Percentiles rank a stretch among this genome's conserved stretches.
These are phyloP conservation scores for Etheostoma cragini DNA, from an alignment of 2,113 vertebrate genomes.

Conservation along the genomic window DNA sequence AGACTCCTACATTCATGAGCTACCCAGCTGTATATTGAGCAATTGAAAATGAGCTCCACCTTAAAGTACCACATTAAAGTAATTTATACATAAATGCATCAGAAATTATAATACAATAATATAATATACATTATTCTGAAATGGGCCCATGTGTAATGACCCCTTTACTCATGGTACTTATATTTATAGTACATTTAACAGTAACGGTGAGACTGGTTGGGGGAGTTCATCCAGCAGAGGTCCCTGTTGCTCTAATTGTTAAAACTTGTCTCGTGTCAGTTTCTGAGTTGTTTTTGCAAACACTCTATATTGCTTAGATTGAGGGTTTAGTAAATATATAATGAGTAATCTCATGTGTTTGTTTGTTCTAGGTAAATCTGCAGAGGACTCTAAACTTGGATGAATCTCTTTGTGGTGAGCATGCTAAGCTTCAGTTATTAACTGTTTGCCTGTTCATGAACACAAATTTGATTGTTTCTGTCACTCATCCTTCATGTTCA, in stretches of 20 bases:
- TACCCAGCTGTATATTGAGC: no score
- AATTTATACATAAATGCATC: no score
- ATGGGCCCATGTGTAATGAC: no score
- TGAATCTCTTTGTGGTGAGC: constrained; percentile 46
- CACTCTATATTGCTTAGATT: not conserved
- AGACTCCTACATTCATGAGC: no score
- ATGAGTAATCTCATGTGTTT: constrained; percentile 7
- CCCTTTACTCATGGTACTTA: no score
- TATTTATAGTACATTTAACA: no score
- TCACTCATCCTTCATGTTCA: not conserved
- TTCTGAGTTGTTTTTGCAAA: not conserved
- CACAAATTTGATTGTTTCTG: not conserved
- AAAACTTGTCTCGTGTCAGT: not conserved
- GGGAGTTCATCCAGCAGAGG: constrained; percentile 65
- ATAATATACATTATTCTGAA: no score
- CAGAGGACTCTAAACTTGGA: constrained; percentile 9
- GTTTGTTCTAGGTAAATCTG: constrained; percentile 35
- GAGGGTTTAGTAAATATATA: not conserved
- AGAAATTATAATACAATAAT: no score
- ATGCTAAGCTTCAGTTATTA: not conserved
- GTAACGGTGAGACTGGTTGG: not conserved
- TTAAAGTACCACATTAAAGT: no score
- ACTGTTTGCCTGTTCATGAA: not conserved
- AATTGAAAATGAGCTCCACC: no score
- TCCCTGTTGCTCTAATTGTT: constrained; percentile 41